Base-by-base conservation (phyloP, 2,888 invertebrate species). In the Blomia tropicalis region DNA sequence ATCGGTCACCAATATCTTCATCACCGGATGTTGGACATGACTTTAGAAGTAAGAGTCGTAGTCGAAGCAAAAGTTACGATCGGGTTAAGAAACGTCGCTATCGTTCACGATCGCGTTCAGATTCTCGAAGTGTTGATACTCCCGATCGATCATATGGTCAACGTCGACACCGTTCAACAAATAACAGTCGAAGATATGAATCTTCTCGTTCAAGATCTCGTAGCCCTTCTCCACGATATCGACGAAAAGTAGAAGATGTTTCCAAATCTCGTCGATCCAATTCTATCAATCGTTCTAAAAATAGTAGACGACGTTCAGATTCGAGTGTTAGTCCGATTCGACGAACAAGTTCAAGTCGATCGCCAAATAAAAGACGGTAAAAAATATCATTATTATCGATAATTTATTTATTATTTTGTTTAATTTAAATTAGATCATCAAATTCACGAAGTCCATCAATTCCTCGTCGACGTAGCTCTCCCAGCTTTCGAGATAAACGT, bases 401-500 rank as follows among this genome's bases (percentile, higher is more conserved):
- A 11, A 43, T 5, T 19, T 43, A 43, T 5, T 43, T 43, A 22
- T 5, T 43, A 11, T 11, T 11, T 43, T 5, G n/a, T 43, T 22
- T 4, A 5, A 43, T 43, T 43, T n/a, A 19, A 2, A 19, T 19
- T 4, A 27, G 66, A 62, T 65, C 65, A 29, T 36, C 51, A 25
- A 44, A 43, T 53, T 64, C 62, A 27, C 61, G 75, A 14, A 74
- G 74, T 66, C 74, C 74, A n/a, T 91, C 91, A 64, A 92, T 92
- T 74, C 89, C 92, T 59, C 79, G 92, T 63, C 81, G 92, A 65
- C 84, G 86, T 69, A 92, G 92, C 47, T 92, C 92, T 63, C 93
- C 93, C 23, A 89, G 89, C 75, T 92, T 92, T 76, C 78, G 92
- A 66, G 92, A 92, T 75, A 80, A 90, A 70, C 80, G 93, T 64